phyloP scores from a whole-genome alignment of 2,888 invertebrate species.

The Lobophora halterata region DNA sequence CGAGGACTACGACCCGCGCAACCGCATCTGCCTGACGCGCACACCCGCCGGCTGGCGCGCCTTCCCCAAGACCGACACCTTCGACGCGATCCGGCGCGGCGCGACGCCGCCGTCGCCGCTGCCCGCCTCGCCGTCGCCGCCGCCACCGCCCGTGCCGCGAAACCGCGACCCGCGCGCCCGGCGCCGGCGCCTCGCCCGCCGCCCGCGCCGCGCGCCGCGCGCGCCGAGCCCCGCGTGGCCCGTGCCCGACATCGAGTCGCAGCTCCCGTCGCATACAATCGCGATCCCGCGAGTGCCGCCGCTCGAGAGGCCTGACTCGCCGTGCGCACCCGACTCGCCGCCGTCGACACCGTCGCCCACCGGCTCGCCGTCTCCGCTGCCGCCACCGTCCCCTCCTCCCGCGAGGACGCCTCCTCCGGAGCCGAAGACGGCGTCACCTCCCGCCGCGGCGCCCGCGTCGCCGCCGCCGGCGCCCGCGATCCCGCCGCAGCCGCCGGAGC shows the following conservation, averaged over 20 bases:
- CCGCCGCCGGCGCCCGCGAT: conserved; percentile 38
- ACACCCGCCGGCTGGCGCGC: conserved; percentile 91
- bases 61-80: conserved; percentile 87
- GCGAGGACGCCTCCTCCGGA: conserved; percentile 36
- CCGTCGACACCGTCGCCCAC: conserved; percentile 27
- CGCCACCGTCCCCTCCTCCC: conserved; percentile 8
- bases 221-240: conserved; percentile 47
- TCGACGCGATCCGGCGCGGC: conserved; percentile 68
- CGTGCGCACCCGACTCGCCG: conserved; percentile 38
- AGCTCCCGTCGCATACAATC: conserved; percentile 83
- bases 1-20: conserved; percentile 93
- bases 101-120: conserved; percentile 40
- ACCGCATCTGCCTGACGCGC: conserved; percentile 91
- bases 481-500: conserved; percentile 52
- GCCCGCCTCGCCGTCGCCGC: conserved; percentile 39
- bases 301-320: conserved; percentile 35
- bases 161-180: conserved; percentile 35
- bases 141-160: conserved; percentile 39
- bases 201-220: conserved; percentile 38
- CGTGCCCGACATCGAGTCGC: conserved; percentile 81
- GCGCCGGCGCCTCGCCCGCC: conserved; percentile 34
- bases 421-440: conserved; percentile 39
- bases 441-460: conserved; percentile 35
- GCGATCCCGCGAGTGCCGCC: conserved; percentile 64
- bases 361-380: not conserved